Evolutionary conservation across 1,140 invertebrate genomes (phyloP).

Genomic region (Lepidurus packardi): DNA sequence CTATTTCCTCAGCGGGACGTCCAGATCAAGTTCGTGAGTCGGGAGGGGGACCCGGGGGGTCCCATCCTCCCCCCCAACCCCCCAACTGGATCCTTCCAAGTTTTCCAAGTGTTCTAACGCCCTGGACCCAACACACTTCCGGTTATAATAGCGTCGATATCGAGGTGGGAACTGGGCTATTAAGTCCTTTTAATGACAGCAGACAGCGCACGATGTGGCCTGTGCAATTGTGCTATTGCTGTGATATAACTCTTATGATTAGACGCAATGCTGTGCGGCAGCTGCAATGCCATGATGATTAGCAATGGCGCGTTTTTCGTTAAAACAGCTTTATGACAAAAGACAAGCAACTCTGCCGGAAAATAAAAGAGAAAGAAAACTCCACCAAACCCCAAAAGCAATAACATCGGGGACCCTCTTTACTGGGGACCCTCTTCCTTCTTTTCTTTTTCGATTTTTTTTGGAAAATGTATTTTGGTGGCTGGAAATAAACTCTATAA

Average conservation of each 20-base stretch:
- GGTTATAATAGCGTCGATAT: conserved; percentile 10
- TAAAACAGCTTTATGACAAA: neutral
- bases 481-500: neutral
- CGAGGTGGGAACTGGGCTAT: neutral
- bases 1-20: conserved; percentile 7
- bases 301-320: neutral
- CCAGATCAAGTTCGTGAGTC: conserved; percentile 3
- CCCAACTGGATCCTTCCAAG: neutral
- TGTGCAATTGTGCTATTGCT: neutral
- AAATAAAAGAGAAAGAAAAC: neutral
- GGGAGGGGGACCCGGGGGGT: neutral
- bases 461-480: too few relatives aligned
- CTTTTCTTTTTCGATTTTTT: neutral
- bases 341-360: neutral
- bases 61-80: neutral
- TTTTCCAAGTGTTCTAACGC: neutral
- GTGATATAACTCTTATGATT: conserved; percentile 6
- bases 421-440: too few relatives aligned
- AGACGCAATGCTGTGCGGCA: neutral
- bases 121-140: neutral
- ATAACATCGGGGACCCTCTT: neutral
- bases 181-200: conserved; percentile 19
- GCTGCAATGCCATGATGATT: conserved; percentile 3
- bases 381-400: neutral
- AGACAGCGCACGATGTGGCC: neutral